Evolutionary conservation across 2,113 vertebrate species (phyloP), one percentile per base, ranked within the genome.

Genomic region (Cnemophilus loriae): DNA sequence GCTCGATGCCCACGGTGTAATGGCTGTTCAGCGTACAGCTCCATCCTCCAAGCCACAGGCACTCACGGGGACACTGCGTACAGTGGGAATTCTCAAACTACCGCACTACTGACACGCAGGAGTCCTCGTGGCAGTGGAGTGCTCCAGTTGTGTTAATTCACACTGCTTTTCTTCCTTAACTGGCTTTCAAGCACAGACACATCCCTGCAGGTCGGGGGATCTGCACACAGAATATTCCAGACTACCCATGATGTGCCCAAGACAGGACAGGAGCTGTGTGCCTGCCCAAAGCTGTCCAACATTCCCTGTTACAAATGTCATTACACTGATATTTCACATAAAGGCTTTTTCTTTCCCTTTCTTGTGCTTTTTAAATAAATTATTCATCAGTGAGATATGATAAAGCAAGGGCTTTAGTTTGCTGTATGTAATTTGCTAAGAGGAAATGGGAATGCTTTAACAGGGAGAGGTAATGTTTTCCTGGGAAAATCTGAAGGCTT

Each of bases 31-130:
- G 39, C 0, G 42, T 1, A 5, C 16, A 88, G 61, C 49, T 65
- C 60, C 69, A 41, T 37, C 13, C 41, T 33, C 11, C 32, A 11
- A 6, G 30, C 3, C 63, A 49, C 2, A 37, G 32, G 7, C 69
- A 13, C 52, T 50, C 41, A 13, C n/a, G 50, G 37, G 26, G 32
- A 35, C 4, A 8, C 59, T 7, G 21, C 1, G 12, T 6, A 23
- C 27, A 53, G 39, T 33, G 26, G 53, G 50, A 67, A 53, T 35
- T 47, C 28, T 35, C 52, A 15, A 39, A 27, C 41, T 28, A 10
- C 59, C 39, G 33, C 1, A 0, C n/a, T n/a, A n/a, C n/a, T n/a
- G n/a, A n/a, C 35, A 9, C 2, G n/a, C 33, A 75, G 81, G 28
- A 68, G 41, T 39, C 10, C 49, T 49, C 0, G 6, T 1, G 68